phyloP scores from a whole-genome alignment of 2,888 invertebrate species.

The Eubasilissa splendida region DNA sequence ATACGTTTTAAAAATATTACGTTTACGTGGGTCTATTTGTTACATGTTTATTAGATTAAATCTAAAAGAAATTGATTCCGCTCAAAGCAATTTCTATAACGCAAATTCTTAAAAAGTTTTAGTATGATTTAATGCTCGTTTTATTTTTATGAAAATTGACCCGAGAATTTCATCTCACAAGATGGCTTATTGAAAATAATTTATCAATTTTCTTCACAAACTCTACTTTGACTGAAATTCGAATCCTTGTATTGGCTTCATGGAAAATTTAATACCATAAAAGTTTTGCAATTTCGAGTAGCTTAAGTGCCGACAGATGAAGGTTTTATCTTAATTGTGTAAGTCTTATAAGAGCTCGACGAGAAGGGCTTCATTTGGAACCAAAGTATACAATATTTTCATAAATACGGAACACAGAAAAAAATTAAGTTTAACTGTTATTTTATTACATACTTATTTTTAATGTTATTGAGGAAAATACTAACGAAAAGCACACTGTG shows the following conservation, averaged over 20 bases:
- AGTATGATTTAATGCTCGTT: neutral
- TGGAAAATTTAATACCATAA: constrained; percentile 32
- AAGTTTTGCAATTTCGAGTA: constrained; percentile 40
- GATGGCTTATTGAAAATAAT: constrained; percentile 35
- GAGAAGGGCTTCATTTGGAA: constrained; percentile 1
- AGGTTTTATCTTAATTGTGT: constrained; percentile 28
- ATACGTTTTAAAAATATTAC: no score
- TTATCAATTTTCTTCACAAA: constrained; percentile 40
- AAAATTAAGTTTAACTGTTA: no score
- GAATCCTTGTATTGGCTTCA: constrained; percentile 40
- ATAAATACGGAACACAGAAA: neutral
- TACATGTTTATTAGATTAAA: neutral
- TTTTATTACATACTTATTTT: no score
- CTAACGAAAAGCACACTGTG: no score
- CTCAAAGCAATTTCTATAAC: neutral
- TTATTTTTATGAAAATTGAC: constrained; percentile 12
- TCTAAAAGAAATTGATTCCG: neutral
- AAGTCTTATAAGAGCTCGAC: neutral
- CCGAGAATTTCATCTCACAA: constrained; percentile 29
- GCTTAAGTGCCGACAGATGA: constrained; percentile 37
- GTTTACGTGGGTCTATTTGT: neutral
- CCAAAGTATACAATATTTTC: neutral
- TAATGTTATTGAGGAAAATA: no score
- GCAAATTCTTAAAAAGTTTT: neutral
- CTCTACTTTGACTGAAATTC: constrained; percentile 38